phyloP scores from a whole-genome alignment of 2,888 invertebrate species.

The Philaethria dido region DNA sequence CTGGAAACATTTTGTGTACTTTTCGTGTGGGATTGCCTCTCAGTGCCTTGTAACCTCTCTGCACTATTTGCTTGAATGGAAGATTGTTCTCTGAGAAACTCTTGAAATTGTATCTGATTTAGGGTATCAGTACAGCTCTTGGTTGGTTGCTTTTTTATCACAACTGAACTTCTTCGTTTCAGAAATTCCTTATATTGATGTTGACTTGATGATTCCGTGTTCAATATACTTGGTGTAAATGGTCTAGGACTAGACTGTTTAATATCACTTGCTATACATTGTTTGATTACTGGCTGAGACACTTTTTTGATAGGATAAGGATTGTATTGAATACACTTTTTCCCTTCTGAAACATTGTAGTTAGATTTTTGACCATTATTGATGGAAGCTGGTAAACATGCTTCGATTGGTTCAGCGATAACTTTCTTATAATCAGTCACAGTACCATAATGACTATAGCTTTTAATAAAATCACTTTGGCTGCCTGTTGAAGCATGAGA shows the following conservation, averaged over 20 bases:
- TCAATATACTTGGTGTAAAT: neutral
- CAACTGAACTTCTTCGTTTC: neutral
- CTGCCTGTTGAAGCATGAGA: constrained; percentile 49
- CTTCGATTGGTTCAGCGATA: constrained; percentile 7
- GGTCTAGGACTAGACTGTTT: neutral
- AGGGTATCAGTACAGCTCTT: constrained; percentile 26
- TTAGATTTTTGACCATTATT: neutral
- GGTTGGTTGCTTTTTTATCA: constrained; percentile 18
- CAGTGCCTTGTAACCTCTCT: neutral
- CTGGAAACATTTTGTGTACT: constrained; percentile 5
- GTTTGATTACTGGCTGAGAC: neutral
- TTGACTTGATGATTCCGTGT: constrained; percentile 30
- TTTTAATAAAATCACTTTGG: constrained; percentile 46
- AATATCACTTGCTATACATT: neutral
- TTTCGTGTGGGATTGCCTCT: constrained; percentile 1
- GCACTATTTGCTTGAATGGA: neutral
- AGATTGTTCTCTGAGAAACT: constrained; percentile 30
- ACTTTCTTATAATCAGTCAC: neutral
- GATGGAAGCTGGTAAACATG: neutral
- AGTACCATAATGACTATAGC: constrained; percentile 29
- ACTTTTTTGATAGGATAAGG: constrained; percentile 12
- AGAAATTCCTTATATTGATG: constrained; percentile 35
- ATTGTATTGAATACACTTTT: neutral
- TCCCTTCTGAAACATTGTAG: constrained; percentile 5
- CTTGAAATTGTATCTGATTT: constrained; percentile 40